Evolutionary conservation across 2,888 invertebrate species (phyloP), one percentile per base, ranked within the genome.

Genomic region (Creontiades dilutus): DNA sequence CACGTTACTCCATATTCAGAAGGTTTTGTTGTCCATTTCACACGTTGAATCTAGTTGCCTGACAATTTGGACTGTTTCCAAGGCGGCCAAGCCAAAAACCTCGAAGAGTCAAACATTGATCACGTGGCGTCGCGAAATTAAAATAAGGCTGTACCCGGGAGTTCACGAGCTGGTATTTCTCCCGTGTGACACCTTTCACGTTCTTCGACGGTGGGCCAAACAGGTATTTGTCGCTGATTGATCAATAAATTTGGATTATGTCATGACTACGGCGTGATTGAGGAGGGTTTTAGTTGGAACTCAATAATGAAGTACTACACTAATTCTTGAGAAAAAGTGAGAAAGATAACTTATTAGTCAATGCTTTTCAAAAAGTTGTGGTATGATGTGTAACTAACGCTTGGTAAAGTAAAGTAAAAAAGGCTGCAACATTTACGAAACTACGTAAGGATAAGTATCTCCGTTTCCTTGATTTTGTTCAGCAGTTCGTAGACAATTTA

Each of bases 51-150:
- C n/a, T 16, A n/a, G 55, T 57, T 57, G 57, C n/a, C n/a, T n/a
- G 19, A 57, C 57, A 57, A 57, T 57, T 16, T 57, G 57, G 57
- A 57, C 2, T 7, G 2, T 5, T n/a, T 57, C 57, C 57, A 57
- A 57, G 57, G n/a, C 57, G 57, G 57, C 57, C 57, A 57, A 57
- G 57, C 57, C 57, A 57, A 57, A n/a, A 57, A 57, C 57, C 57
- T 57, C 52, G 37, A 37, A 52, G 57, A 57, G 57, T 57, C 57
- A 57, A 57, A 57, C 57, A 57, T 57, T n/a, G 57, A 57, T 57
- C 57, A 57, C 57, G 57, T 16, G 57, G 57, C 57, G 57, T 37
- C 37, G 37, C n/a, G 57, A 57, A 57, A 57, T 57, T 14, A 57
- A 57, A n/a, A 57, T n/a, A 57, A 57, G 57, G 16, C 57, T n/a